phyloP scores from a whole-genome alignment of 2,113 vertebrate species.

The Psilopsiagon aurifrons region DNA sequence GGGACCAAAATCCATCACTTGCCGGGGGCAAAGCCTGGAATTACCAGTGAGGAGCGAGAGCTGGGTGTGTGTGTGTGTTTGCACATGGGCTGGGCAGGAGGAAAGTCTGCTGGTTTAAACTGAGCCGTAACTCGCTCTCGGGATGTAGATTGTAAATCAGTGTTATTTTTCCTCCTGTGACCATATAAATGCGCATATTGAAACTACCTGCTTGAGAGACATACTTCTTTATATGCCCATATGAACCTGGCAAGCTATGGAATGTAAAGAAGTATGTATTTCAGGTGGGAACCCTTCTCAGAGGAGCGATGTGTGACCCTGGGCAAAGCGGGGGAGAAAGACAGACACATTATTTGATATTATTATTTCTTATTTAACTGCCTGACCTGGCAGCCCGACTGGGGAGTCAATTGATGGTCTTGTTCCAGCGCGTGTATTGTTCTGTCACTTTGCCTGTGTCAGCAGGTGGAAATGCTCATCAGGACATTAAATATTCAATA shows the following conservation, averaged over 20 bases:
- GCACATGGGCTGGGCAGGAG: constrained; percentile 50
- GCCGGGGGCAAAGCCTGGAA: not conserved
- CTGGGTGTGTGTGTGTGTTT: not conserved
- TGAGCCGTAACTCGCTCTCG: constrained; percentile 43
- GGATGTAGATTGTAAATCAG: constrained; percentile 67
- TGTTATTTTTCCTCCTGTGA: constrained; percentile 65
- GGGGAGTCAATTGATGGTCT: constrained; percentile 82
- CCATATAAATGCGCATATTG: constrained; percentile 62
- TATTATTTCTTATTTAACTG: constrained; percentile 10
- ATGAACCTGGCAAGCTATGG: constrained; percentile 97
- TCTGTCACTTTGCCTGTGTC: constrained; percentile 99
- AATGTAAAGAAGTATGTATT: constrained; percentile 99
- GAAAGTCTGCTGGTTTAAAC: constrained; percentile 28
- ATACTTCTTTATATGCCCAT: constrained; percentile 99
- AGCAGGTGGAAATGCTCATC: constrained; percentile 97
- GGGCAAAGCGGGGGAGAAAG: constrained; percentile 17
- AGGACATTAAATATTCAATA: constrained; percentile 99
- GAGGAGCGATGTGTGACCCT: constrained; percentile 55
- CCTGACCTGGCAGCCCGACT: constrained; percentile 71
- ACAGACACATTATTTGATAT: constrained; percentile 54
- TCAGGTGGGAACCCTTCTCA: constrained; percentile 83
- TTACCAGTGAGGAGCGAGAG: not conserved
- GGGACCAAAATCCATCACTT: not conserved
- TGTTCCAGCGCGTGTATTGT: constrained; percentile 88
- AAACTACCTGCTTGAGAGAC: constrained; percentile 91